Evolutionary conservation across 2,888 invertebrate species (phyloP), one percentile per base, ranked within the genome.

Genomic region (Ornithoptera alexandrae): DNA sequence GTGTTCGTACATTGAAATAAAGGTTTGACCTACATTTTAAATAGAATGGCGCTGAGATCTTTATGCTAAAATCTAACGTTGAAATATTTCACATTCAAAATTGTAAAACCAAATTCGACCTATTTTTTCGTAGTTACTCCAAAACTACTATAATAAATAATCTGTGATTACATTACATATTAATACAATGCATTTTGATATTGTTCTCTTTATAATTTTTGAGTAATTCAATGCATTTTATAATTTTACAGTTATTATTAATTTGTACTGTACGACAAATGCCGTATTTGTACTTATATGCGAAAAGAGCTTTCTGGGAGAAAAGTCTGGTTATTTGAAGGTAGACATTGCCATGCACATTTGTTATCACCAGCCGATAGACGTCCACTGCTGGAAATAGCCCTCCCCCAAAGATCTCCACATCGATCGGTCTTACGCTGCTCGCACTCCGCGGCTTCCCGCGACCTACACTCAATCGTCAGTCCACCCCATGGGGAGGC

Each of bases 11-110:
- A 62, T 15, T 1, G 30, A 30, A 10, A 30, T 59, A 59, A 59
- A 59, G 59, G 15, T 59, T 62, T 62, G 46, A 42, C 46, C 62
- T 42, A 62, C 62, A 42, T 46, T 62, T 20, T 39, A 30, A 59
- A 59, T 30, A 20, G 42, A 20, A 10, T 5, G 39, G 39, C 62
- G 20, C 42, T 42, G 42, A 62, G 5, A 59, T 1, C 59, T 30
- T 59, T 20, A n/a, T 58, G 30, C 20, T 42, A 42, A 15, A 62
- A 42, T 12, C n/a, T 42, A 5, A 3, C 8, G 2, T 42, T 10
- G 18, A 62, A 62, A 62, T 42, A 42, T 42, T 62, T 18, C 36
- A 62, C 20, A 20, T 20, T 62, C 39, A 22, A 50, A 39, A 50
- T 17, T 50, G 50, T 15, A 50, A 39, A 39, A 10, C 10, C 7